Evolutionary conservation across 2,113 vertebrate species (phyloP).

Genomic region (Hippolais icterina): DNA sequence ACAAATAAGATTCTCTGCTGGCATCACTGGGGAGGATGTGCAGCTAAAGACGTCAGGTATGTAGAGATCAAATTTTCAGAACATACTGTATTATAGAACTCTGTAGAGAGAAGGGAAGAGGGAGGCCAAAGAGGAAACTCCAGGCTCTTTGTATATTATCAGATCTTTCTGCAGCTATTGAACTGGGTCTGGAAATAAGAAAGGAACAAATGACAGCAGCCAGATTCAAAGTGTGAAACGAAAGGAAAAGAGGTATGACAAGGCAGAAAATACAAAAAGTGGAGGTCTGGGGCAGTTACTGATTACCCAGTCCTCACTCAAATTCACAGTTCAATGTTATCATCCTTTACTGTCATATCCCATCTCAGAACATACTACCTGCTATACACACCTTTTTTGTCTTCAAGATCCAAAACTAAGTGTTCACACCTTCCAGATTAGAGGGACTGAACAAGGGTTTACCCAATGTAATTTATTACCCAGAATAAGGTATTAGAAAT

Average conservation of each 20-base stretch:
- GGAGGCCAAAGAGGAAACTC: background rate
- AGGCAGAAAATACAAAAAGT: background rate
- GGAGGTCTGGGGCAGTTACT: background rate
- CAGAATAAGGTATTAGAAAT: background rate
- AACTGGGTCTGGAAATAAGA: background rate
- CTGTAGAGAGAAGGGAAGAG: background rate
- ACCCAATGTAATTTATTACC: background rate
- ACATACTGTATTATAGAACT: background rate
- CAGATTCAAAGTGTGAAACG: background rate
- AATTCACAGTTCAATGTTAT: background rate
- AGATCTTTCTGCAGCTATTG: background rate
- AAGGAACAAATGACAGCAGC: background rate
- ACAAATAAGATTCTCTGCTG: background rate
- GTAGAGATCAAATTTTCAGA: background rate
- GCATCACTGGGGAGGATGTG: accelerated
- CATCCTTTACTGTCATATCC: background rate
- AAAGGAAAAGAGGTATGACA: background rate
- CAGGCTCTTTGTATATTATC: background rate
- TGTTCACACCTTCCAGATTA: background rate
- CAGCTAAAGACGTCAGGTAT: background rate
- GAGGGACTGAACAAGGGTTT: background rate
- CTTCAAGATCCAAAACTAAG: background rate
- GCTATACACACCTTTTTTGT: background rate
- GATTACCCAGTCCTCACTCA: background rate
- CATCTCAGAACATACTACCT: background rate